These are phyloP conservation scores for Dryomyza anilis DNA, from an alignment of 2,888 invertebrate species.

Conservation along the genomic window DNA sequence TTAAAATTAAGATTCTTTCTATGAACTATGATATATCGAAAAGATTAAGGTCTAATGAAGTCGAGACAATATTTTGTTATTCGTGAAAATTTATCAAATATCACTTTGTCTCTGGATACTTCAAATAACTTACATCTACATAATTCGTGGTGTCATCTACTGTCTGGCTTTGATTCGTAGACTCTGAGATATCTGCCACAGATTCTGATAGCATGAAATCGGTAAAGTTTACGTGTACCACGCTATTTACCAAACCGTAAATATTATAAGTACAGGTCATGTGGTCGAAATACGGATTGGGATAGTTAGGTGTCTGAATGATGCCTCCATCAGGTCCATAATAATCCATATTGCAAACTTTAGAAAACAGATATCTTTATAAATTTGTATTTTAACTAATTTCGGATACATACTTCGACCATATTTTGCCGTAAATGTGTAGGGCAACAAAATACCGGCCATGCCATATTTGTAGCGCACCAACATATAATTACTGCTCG, in stretches of 20 bases:
- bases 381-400: not conserved
- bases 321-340: slow-evolving; percentile 65
- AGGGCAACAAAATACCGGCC: not conserved
- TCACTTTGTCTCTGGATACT: no score
- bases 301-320: slow-evolving; percentile 77
- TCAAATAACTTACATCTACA: slow-evolving; percentile 47
- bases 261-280: slow-evolving; percentile 74
- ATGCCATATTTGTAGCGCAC: slow-evolving; percentile 64
- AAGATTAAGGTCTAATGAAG: no score
- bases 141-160: slow-evolving; percentile 65
- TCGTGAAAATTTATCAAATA: no score
- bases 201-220: slow-evolving; percentile 63
- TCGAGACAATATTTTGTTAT: no score
- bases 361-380: not conserved
- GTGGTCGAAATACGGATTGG: slow-evolving; percentile 69
- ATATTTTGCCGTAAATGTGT: slow-evolving; percentile 42
- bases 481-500: slow-evolving; percentile 66
- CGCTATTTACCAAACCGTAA: slow-evolving; percentile 66
- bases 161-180: not conserved
- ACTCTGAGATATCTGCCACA: not conserved
- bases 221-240: slow-evolving; percentile 70
- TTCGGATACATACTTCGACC: slow-evolving; percentile 39
- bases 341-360: slow-evolving; percentile 71
- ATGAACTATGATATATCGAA: no score
- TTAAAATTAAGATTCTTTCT: no score